phyloP scores from a whole-genome alignment of 2,113 vertebrate species.

The Heptranchias perlo region DNA sequence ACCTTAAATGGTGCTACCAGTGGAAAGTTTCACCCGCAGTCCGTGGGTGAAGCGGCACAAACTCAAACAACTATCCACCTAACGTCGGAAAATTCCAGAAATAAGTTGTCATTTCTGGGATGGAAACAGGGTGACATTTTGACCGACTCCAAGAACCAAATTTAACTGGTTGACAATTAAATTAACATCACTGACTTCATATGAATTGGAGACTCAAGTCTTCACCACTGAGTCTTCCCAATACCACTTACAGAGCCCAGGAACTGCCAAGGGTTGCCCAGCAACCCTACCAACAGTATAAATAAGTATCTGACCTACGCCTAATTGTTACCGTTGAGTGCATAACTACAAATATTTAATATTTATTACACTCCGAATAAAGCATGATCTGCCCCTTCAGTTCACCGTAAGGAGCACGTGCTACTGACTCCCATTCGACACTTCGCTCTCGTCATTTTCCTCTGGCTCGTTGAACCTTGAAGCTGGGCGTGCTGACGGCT shows the following conservation, averaged over 20 bases:
- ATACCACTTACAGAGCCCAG: background rate
- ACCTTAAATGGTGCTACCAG: background rate
- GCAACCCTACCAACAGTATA: background rate
- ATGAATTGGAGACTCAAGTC: background rate
- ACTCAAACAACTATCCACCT: background rate
- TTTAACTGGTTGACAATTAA: background rate
- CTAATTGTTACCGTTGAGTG: background rate
- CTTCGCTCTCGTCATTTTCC: constrained; percentile 72
- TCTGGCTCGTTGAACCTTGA: constrained; percentile 61
- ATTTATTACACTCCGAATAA: background rate
- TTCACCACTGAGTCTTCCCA: background rate
- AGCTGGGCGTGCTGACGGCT: constrained; percentile 45
- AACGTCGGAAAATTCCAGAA: too few relatives aligned
- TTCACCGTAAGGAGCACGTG: constrained; percentile 45
- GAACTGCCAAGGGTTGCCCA: background rate
- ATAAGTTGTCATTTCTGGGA: background rate
- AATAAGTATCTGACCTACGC: background rate
- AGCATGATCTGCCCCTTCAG: constrained; percentile 38
- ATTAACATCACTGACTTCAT: background rate
- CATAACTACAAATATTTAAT: constrained; percentile 27
- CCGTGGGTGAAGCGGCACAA: background rate
- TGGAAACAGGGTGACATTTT: background rate
- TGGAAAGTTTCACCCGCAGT: background rate
- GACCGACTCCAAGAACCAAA: background rate
- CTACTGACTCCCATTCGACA: constrained; percentile 46